A percentile compares a stretch with the other conserved stretches of the same genome.
These are phyloP conservation scores for Athene cunicularia DNA, from an alignment of 2,113 vertebrate genomes.

Conservation along the genomic window DNA sequence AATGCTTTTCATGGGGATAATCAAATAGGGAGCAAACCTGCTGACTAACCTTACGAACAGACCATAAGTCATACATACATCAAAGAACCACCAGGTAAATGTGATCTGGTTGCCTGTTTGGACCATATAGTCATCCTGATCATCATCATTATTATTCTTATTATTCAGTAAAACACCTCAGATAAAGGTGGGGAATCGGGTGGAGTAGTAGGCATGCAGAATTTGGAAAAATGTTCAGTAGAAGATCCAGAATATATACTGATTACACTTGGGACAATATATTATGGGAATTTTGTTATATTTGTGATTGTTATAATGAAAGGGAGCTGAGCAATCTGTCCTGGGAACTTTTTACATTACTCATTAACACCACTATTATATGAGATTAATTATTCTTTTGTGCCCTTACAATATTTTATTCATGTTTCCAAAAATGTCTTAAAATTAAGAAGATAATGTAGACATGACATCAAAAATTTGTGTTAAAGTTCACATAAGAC, in stretches of 20 bases:
- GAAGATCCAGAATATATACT: not conserved
- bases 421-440: not conserved
- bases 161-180: not conserved
- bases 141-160: not conserved
- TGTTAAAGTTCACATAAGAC: not conserved
- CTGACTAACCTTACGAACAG: not conserved
- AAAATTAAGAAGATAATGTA: not conserved
- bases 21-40: not conserved
- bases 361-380: not conserved
- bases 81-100: not conserved
- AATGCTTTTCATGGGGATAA: not conserved
- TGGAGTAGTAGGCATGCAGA: not conserved
- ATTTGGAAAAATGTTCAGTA: not conserved
- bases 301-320: not conserved
- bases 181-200: not conserved
- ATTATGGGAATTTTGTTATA: not conserved
- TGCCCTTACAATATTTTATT: not conserved
- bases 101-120: not conserved
- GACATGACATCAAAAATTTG: not conserved
- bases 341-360: not conserved
- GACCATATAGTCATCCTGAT: not conserved
- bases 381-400: not conserved
- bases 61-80: not conserved
- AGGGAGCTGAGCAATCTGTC: not conserved
- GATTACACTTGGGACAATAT: not conserved